Base-by-base conservation (phyloP, 2,888 invertebrate genomes). In the Anodontia alba region DNA sequence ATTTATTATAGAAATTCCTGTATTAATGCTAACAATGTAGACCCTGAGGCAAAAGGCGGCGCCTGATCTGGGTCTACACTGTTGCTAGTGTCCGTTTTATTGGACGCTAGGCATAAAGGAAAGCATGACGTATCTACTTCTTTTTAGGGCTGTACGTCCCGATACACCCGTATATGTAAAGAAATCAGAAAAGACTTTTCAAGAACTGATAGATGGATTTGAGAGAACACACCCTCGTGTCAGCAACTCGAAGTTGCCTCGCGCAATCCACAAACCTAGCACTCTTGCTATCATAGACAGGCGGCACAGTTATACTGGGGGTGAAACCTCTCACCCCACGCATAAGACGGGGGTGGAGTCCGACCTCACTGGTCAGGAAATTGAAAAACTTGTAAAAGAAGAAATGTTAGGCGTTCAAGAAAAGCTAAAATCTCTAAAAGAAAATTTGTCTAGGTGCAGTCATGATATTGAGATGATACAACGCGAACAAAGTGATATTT, bases 381-480 rank as follows among this genome's bases (percentile, higher is more conserved):
- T 62, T 62, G 62, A 62, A 23, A 33, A 20, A 62, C 20, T 62
- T 3, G 62, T 62, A 15, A 62, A 17, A 33, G 33, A 62, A 15
- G 62, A 62, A 23, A 62, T 62, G 1, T 33, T 1, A 1, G 33
- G 33, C 23, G 29, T 62, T 17, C 31, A 62, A 33, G 62, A 33
- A 20, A 62, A 62, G 62, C 31, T 62, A 3, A 62, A 62, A 5
- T 31, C 33, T 12, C 33, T 62, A 20, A 62, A 20, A 20, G 62
- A 62, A 8, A 62, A 17, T 20, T 33, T 62, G 62, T 33, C 33
- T 2, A 31, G 17, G 33, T 62, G 62, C 33, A 62, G 62, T 17
- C 62, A 62, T 20, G 62, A 29, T 17, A 62, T 62, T 62, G 62
- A 62, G 15, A 33, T 62, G 62, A 62, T 62, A 12, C 62, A 62